Conservation (phyloP, 2,888 invertebrate species). For the Graphium colonna region DNA sequence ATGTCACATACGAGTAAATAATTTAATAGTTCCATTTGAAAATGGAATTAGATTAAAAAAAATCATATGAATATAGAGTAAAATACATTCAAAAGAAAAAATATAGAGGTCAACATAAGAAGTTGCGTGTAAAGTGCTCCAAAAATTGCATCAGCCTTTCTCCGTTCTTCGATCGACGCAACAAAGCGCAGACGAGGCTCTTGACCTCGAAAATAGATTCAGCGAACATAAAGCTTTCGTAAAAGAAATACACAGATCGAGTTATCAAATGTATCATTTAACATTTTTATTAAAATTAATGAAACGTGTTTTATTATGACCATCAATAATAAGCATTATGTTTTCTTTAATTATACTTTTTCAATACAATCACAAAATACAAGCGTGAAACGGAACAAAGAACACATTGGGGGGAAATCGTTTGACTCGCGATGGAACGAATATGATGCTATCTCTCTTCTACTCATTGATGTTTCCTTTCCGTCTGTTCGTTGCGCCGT, state of each 20-base stretch:
- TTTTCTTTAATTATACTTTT: not conserved
- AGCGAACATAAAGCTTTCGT: not conserved
- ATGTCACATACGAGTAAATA: too few relatives aligned
- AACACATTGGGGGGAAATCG: not conserved
- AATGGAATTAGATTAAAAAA: too few relatives aligned
- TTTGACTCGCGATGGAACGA: slow-evolving; percentile 35
- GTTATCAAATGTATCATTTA: not conserved
- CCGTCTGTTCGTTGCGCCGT: not conserved
- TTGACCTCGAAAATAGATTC: not conserved
- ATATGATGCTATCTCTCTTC: slow-evolving; percentile 2
- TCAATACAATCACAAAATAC: not conserved
- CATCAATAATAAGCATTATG: too few relatives aligned
- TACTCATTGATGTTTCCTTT: not conserved
- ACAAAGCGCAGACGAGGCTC: not conserved
- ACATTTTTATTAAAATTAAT: too few relatives aligned
- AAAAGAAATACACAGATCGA: not conserved
- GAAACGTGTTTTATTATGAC: too few relatives aligned
- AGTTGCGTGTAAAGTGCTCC: slow-evolving; percentile 36
- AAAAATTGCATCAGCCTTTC: slow-evolving; percentile 49
- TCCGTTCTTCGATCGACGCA: not conserved
- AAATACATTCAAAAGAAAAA: not conserved
- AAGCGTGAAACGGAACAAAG: not conserved
- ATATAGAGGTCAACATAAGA: not conserved
- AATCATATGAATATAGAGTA: too few relatives aligned
- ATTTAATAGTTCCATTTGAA: too few relatives aligned